Base-by-base conservation (phyloP, 2,888 invertebrate genomes). In the Acleris laterana region DNA sequence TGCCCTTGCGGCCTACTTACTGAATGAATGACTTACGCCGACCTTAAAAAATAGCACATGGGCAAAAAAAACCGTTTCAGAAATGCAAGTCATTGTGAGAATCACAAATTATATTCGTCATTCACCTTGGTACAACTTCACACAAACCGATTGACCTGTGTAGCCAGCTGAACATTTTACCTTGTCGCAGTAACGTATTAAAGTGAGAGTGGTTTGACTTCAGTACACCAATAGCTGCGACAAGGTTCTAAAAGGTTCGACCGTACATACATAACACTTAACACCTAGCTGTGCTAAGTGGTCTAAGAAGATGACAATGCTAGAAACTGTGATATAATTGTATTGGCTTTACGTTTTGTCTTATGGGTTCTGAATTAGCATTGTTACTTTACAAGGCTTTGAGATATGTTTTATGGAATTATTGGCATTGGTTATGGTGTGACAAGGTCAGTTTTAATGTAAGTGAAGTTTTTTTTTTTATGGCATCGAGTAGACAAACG, bases 261-360 rank as follows among this genome's bases (percentile, higher is more conserved):
- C 32, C 19, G 46, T 17, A 46, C 44, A 53, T 17, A 51, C 44
- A 53, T 64, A 64, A 19, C 46, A 63, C 20, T 68, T 69, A 61
- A 67, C 70, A 64, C 63, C 58, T 61, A 38, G 19, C 4, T 17
- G 1, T 19, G 65, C 56, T 63, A 63, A 62, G 44, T 61, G 63
- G 69, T 74, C 70, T 77, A 77, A 77, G 69, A 32, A 53, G 57
- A 20, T 67, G 71, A 71, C 75, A 74, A 69, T 72, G 71, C 58
- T 53, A 57, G 32, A 17, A 63, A 42, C 49, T 32, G 57, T 48
- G 49, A 55, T 55, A 50, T 56, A 55, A 69, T 46, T 63, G 65
- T 28, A 19, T 61, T 69, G 25, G 51, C 63, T 46, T 48, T 60
- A 46, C 71, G 63, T 38, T 38, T 38, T 13, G 38, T 38, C 38